These are phyloP conservation scores for Nomada fabriciana DNA, from an alignment of 2,888 invertebrate species.

Conservation along the genomic window DNA sequence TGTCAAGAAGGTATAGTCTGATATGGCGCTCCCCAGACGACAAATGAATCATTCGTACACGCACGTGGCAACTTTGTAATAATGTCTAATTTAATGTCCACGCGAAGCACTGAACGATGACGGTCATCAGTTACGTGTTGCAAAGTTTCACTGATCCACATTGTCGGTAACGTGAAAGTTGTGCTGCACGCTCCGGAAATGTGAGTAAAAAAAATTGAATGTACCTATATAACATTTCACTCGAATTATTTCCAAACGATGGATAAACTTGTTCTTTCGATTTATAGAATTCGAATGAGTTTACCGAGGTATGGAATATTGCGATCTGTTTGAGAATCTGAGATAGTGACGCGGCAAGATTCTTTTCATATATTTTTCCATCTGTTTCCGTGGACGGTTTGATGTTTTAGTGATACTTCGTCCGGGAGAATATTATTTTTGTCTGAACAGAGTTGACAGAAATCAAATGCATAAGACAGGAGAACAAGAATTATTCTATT, in stretches of 20 bases:
- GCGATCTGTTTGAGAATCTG: background rate
- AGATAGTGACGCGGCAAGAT: background rate
- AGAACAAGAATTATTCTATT: too few relatives aligned
- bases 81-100: slow-evolving; percentile 65
- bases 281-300: background rate
- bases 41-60: slow-evolving; percentile 57
- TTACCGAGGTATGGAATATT: background rate
- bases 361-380: background rate
- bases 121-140: slow-evolving; percentile 51
- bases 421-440: too few relatives aligned
- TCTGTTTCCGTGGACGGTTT: too few relatives aligned
- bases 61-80: slow-evolving; percentile 50
- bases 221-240: slow-evolving; percentile 8
- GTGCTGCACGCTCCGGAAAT: background rate
- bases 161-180: slow-evolving; percentile 31
- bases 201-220: slow-evolving; percentile 56
- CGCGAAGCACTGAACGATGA: slow-evolving; percentile 63
- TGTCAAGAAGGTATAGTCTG: slow-evolving; percentile 32
- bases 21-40: slow-evolving; percentile 20
- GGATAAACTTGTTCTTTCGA: slow-evolving; percentile 9
- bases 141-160: slow-evolving; percentile 41
- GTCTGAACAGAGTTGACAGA: too few relatives aligned
- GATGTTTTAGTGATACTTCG: too few relatives aligned
- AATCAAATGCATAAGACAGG: too few relatives aligned
- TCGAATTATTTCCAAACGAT: background rate